Conservation (phyloP, 2,888 invertebrate genomes). For the Halocaridina rubra region DNA sequence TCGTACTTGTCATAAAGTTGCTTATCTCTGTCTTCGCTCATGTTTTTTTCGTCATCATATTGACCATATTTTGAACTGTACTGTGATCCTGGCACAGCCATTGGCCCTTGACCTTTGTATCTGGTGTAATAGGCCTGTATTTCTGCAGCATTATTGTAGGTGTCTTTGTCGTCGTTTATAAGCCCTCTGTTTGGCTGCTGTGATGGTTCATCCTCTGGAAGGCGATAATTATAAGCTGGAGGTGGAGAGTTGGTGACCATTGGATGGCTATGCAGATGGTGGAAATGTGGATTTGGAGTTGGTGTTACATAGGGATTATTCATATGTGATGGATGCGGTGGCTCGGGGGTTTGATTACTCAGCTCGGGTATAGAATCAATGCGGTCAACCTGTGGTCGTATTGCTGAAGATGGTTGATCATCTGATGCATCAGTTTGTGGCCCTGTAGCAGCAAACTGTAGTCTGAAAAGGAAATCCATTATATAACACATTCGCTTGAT, state of each 20-base stretch:
- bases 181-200: not conserved
- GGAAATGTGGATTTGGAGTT: not conserved
- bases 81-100: slow-evolving; percentile 28
- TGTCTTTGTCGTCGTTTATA: not conserved
- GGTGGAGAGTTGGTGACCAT: not conserved
- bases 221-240: not conserved
- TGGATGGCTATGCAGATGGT: not conserved
- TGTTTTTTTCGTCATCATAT: not conserved
- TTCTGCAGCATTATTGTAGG: not conserved
- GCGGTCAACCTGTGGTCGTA: too few species aligned
- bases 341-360: not conserved
- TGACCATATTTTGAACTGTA: slow-evolving; percentile 25
- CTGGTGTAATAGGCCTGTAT: slow-evolving; percentile 32
- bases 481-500: too few species aligned
- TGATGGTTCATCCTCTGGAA: not conserved
- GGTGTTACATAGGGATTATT: not conserved
- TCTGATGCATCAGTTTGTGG: not conserved
- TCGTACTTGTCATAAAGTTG: slow-evolving; percentile 35
- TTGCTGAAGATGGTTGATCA: not conserved
- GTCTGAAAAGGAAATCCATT: slow-evolving; percentile 1
- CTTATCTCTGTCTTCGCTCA: not conserved
- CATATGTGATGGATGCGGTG: not conserved
- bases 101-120: slow-evolving; percentile 34
- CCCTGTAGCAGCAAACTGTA: slow-evolving; percentile 17
- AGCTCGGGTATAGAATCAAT: too few species aligned